Evolutionary conservation across 2,888 invertebrate genomes (phyloP), one percentile per base, ranked within the genome.

Genomic region (Melinaea menophilus): DNA sequence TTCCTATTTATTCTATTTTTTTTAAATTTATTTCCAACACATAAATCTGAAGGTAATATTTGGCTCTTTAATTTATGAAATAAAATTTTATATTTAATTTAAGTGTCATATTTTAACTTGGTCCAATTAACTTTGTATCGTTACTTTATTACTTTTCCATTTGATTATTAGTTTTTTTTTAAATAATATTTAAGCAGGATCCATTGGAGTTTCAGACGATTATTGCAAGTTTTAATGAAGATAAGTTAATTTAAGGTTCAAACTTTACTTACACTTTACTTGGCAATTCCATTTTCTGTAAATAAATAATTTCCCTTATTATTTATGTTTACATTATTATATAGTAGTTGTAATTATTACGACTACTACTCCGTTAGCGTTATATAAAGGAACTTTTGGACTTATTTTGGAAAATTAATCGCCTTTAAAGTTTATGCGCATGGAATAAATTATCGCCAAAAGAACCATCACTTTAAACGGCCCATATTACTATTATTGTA

Each of bases 111-210:
- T 37, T 59, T 37, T 4, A 41, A 55, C 34, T 33, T 59, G 37
- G 33, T 55, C n/a, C 33, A 54, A 58, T 59, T 41, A 1, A 5
- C 34, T 45, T 54, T 61, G 34, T 47, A 65, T 59, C 35, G 37
- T 45, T 33, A 31, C 58, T 56, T 61, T 58, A 56, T 54, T 54
- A 65, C 54, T 59, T 62, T 61, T 48, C 37, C 61, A 45, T 35
- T 62, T 22, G 48, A 22, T 22, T 65, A 65, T 61, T 65, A 62
- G 61, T 59, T 45, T 48, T 57, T n/a, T 61, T 65, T 65, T 61
- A 62, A 61, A 65, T 65, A 64, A 61, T 64, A 61, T 65, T 65
- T 65, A 64, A 62, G 59, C 51, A 56, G 59, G 51, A 55, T 58
- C 46, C 61, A 58, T 62, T 46, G 64, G 61, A 65, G 61, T 51